Evolutionary conservation across 2,797 vertebrate genomes (phyloP).

Genomic region (Crypturellus tataupa): DNA sequence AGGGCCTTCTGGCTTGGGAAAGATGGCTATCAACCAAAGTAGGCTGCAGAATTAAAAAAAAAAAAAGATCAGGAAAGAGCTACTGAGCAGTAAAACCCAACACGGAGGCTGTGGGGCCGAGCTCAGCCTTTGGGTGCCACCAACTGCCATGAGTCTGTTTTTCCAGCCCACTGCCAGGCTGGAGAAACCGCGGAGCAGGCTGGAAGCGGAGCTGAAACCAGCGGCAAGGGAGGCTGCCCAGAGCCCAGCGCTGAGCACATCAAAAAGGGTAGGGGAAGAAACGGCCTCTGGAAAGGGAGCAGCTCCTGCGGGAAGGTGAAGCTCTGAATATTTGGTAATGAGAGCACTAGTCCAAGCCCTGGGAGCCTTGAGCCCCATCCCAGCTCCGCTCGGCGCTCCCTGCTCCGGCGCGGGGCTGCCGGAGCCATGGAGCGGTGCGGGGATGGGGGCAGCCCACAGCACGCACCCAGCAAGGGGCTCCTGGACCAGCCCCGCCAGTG

Average conservation of each 20-base stretch:
- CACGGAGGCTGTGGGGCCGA: neutral
- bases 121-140: conserved; percentile 1
- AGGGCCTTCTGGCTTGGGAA: conserved; percentile 27
- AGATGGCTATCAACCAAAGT: neutral
- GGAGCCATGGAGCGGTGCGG: rapidly evolving
- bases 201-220: conserved; percentile 41
- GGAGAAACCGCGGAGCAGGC: conserved; percentile 29
- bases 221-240: conserved; percentile 46
- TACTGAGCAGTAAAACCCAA: neutral
- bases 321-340: neutral
- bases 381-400: neutral
- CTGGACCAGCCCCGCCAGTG: neutral
- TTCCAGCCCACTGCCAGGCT: conserved; percentile 56
- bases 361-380: conserved; percentile 48
- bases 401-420: rapidly evolving
- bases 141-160: conserved; percentile 37
- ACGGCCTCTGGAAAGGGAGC: neutral
- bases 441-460: neutral
- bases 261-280: neutral
- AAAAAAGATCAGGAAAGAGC: conserved; percentile 3
- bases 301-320: neutral
- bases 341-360: neutral
- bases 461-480: rapidly evolving
- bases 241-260: neutral
- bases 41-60: neutral